Base-by-base conservation (phyloP, 1,140 invertebrate genomes). In the Stratiolaelaps scimitus region DNA sequence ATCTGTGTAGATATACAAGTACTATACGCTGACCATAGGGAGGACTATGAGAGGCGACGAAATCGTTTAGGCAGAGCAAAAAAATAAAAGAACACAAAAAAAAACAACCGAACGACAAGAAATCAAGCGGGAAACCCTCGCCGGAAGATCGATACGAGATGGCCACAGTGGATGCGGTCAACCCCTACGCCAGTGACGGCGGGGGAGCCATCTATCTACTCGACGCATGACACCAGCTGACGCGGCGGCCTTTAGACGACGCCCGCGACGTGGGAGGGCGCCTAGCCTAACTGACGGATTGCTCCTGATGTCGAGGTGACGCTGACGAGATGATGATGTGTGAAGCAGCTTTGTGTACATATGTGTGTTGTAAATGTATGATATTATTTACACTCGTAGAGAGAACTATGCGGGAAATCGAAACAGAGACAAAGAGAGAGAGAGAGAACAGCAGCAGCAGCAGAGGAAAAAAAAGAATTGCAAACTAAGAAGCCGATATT, bases 281-380 rank as follows among this genome's bases (percentile, higher is more conserved):
- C 1, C 15, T 6, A 20, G 34, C 17, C 47, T 48, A 15, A 48
- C 19, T 7, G 47, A 48, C 19, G 15, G 15, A 4, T 6, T 23
- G 5, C 20, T n/a, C n/a, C n/a, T n/a, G n/a, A n/a, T n/a, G n/a
- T n/a, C 15, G 4, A 60, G 23, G 10, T 60, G 20, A 26, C 53
- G 53, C 15, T 15, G 53, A 29, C 53, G 26, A 17, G 23, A 26
- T 15, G 34, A 40, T 6, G 34, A 40, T 10, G 34, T 40, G 5
- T 34, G 53, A 26, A 60, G 53, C 53, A 60, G 53, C 53, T 60
- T 60, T 60, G 15, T 60, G 53, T 60, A 60, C 53, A 60, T 60
- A 60, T 34, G 34, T 29, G 53, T 60, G 53, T 60, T 26, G 26
- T 60, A 34, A 60, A 29, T 60, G 53, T 60, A 60, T 60, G 15